These are phyloP conservation scores for Hydra vulgaris DNA, from an alignment of 30 jellyfish, hydroid and myxozoan genomes.

Conservation along the genomic window DNA sequence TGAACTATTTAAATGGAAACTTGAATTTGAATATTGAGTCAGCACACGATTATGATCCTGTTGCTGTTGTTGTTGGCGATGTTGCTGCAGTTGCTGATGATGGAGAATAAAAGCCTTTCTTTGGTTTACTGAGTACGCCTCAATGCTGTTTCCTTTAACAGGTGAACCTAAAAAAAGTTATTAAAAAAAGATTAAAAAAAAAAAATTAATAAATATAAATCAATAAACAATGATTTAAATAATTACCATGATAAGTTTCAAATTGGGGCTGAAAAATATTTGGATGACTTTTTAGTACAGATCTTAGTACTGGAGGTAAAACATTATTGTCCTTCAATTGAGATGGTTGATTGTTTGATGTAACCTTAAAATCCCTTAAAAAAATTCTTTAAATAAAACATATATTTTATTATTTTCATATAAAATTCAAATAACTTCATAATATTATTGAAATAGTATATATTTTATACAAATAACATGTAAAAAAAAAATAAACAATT, in stretches of 20 bases:
- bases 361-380: slow-evolving; percentile 61
- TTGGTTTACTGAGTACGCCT: slow-evolving; percentile 34
- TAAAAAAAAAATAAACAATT: too few relatives aligned
- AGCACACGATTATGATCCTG: not conserved
- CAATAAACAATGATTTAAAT: not conserved
- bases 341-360: slow-evolving; percentile 24
- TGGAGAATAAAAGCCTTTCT: slow-evolving; percentile 25
- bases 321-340: slow-evolving; percentile 26
- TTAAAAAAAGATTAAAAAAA: too few relatives aligned
- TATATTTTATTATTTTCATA: too few relatives aligned
- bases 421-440: too few relatives aligned
- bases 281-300: slow-evolving; percentile 39
- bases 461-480: too few relatives aligned
- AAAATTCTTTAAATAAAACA: not conserved
- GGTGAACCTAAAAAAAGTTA: slow-evolving; percentile 24
- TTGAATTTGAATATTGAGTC: not conserved
- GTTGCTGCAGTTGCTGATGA: slow-evolving; percentile 27
- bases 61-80: slow-evolving; percentile 21
- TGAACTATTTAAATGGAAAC: not conserved
- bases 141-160: slow-evolving; percentile 12
- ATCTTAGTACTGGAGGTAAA: slow-evolving; percentile 50
- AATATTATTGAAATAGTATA: too few relatives aligned
- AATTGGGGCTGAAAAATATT: slow-evolving; percentile 50
- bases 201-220: too few relatives aligned
- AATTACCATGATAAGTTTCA: slow-evolving; percentile 66